Conservation (phyloP, 1,140 invertebrate species). For the Antheraea mylitta region DNA sequence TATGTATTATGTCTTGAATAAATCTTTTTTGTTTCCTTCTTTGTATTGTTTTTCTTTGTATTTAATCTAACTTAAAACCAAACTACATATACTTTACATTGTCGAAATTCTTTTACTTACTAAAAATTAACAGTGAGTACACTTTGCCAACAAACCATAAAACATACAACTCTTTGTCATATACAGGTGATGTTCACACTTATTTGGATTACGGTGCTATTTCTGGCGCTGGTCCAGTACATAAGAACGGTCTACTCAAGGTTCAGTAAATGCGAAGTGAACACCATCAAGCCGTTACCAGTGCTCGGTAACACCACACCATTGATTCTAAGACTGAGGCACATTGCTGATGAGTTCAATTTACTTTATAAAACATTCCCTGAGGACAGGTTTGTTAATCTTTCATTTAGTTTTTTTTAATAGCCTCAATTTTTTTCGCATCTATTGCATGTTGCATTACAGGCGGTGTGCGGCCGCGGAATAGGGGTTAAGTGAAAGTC, state of each 20-base stretch:
- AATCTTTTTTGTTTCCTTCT: no score
- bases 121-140: no score
- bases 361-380: background rate
- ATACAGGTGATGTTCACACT: slow-evolving; percentile 1
- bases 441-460: no score
- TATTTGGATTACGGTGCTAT: background rate
- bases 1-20: no score
- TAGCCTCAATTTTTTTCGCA: no score
- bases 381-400: slow-evolving; percentile 7
- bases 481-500: no score
- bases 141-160: background rate
- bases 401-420: no score
- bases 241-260: slow-evolving; percentile 1
- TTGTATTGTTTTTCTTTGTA: no score
- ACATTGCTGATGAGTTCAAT: slow-evolving; percentile 5
- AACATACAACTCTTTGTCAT: background rate
- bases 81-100: no score
- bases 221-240: background rate
- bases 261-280: slow-evolving; percentile 3
- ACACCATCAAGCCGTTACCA: background rate
- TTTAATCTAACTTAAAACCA: no score
- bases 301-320: background rate
- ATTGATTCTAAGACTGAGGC: background rate
- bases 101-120: no score
- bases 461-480: no score